Evolutionary conservation across 2,113 vertebrate genomes (phyloP).

Genomic region (sheep (Ovis aries)): DNA sequence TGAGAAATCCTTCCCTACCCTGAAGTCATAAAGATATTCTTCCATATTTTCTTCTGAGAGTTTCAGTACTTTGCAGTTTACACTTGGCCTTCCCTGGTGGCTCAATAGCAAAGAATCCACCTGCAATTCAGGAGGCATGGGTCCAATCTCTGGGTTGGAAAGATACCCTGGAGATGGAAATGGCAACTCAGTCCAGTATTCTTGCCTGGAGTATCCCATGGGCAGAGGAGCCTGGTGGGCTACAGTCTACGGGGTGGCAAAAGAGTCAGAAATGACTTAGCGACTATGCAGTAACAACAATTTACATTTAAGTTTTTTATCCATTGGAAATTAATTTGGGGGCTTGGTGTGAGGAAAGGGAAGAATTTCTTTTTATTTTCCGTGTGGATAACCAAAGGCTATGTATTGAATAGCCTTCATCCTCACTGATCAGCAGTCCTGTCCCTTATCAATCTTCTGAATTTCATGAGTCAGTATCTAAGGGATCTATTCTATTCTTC

Average conservation of each 20-base stretch:
- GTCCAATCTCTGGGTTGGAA: neutral
- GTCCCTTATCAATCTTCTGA: neutral
- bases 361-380: neutral
- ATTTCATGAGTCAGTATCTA: neutral
- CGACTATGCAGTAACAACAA: neutral
- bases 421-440: neutral
- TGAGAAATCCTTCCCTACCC: neutral
- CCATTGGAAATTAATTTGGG: neutral
- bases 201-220: neutral
- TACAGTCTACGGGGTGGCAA: neutral
- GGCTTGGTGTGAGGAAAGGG: neutral
- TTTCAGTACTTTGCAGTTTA: neutral
- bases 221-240: neutral
- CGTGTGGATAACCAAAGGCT: neutral
- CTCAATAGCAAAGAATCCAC: neutral
- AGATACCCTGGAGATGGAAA: neutral
- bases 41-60: neutral
- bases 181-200: neutral
- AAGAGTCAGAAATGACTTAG: neutral
- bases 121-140: neutral
- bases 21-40: neutral
- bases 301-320: neutral
- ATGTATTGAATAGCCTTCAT: fast-evolving
- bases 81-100: neutral
- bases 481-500: neutral